Evolutionary conservation across 2,797 vertebrate genomes (phyloP).

Genomic region (Toxotes lorentzi): DNA sequence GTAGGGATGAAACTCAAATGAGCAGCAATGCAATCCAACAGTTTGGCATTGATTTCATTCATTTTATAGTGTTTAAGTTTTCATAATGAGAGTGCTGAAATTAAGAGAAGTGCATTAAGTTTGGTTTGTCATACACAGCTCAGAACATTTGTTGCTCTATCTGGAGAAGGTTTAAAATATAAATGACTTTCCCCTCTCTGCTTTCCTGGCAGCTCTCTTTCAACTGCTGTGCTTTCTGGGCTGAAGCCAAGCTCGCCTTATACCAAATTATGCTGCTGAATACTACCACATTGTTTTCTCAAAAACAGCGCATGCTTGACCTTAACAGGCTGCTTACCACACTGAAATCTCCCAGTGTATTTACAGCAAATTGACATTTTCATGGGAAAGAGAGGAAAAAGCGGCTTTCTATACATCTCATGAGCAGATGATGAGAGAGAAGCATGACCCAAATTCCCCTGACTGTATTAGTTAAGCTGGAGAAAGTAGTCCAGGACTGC

Average conservation of each 20-base stretch:
- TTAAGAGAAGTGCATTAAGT: not conserved
- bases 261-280: conserved; percentile 75
- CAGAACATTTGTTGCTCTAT: conserved; percentile 49
- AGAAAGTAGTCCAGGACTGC: conserved; percentile 51
- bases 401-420: conserved; percentile 54
- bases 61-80: not conserved
- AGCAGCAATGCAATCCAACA: not conserved
- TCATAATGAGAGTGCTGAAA: not conserved
- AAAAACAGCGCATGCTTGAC: conserved; percentile 76
- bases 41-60: conserved; percentile 1
- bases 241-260: conserved; percentile 65
- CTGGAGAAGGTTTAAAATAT: conserved; percentile 58
- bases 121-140: conserved; percentile 35
- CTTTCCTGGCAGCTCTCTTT: conserved; percentile 69
- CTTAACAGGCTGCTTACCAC: conserved; percentile 55
- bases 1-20: conserved; percentile 78
- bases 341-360: conserved; percentile 55
- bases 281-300: conserved; percentile 80
- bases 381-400: conserved; percentile 63
- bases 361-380: conserved; percentile 71
- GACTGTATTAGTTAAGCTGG: conserved; percentile 56
- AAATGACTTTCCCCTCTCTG: conserved; percentile 51
- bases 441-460: conserved; percentile 65
- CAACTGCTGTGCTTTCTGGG: conserved; percentile 72
- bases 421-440: conserved; percentile 61